Evolutionary conservation across 2,888 invertebrate species (phyloP).

Genomic region (Pilophorus perplexus): DNA sequence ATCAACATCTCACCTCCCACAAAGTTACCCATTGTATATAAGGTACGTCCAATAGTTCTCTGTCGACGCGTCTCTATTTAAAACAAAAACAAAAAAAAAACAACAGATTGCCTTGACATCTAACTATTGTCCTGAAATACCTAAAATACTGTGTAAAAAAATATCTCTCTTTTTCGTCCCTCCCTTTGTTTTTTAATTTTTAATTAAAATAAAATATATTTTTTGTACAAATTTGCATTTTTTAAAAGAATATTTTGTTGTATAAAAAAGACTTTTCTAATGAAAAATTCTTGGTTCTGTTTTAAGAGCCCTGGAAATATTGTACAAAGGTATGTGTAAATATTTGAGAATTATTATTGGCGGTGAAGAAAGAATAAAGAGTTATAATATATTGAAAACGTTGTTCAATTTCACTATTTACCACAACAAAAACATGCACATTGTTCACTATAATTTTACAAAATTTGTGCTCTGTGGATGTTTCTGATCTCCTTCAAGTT

Average conservation of each 20-base stretch:
- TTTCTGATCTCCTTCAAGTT: too few relatives aligned
- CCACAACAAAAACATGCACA: too few relatives aligned
- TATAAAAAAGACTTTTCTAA: constrained; percentile 39
- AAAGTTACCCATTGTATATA: constrained; percentile 45
- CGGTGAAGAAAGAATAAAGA: constrained; percentile 44
- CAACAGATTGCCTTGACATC: constrained; percentile 39
- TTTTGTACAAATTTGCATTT: constrained; percentile 45
- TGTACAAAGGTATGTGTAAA: constrained; percentile 43
- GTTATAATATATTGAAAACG: constrained; percentile 45
- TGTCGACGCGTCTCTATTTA: constrained; percentile 38
- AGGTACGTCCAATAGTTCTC: constrained; percentile 42
- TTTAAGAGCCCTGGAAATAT: constrained; percentile 45
- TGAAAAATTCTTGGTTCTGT: constrained; percentile 43
- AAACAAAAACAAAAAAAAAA: too few relatives aligned
- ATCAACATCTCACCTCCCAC: constrained; percentile 24
- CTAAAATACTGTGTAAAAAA: constrained; percentile 30
- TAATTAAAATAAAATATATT: constrained; percentile 34
- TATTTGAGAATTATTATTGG: constrained; percentile 37
- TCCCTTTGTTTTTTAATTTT: too few relatives aligned
- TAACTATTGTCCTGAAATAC: constrained; percentile 34
- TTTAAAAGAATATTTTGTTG: constrained; percentile 41
- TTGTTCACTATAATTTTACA: too few relatives aligned
- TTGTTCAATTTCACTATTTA: too few relatives aligned
- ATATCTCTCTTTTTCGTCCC: constrained; percentile 13
- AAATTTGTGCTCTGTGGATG: constrained; percentile 1